Evolutionary conservation across 2,888 invertebrate species (phyloP).

Genomic region (Hydropsyche betteni): DNA sequence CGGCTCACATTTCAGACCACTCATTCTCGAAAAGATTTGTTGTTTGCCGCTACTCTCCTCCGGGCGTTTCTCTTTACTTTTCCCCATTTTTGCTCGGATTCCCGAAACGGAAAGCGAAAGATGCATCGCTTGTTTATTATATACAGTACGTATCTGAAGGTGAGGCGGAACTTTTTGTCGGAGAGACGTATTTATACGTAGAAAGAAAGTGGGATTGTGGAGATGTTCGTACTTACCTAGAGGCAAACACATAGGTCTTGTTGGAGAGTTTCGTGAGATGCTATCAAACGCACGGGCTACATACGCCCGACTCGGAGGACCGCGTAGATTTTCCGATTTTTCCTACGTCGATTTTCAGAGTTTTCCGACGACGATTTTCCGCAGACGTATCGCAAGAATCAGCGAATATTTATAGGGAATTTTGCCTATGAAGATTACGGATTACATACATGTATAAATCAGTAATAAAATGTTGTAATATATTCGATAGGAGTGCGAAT

Average conservation of each 20-base stretch:
- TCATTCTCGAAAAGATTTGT: constrained; percentile 25
- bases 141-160: constrained; percentile 24
- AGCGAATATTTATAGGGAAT: too few species aligned
- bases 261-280: constrained; percentile 46
- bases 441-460: too few species aligned
- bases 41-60: constrained; percentile 1
- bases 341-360: constrained; percentile 25
- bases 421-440: too few species aligned
- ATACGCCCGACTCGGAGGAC: constrained; percentile 37
- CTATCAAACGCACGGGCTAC: constrained; percentile 50
- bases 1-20: background rate
- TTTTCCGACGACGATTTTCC: too few species aligned
- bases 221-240: constrained; percentile 36
- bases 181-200: constrained; percentile 9
- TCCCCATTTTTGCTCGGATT: constrained; percentile 19
- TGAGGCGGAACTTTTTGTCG: constrained; percentile 29
- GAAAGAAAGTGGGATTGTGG: constrained; percentile 36
- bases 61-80: background rate
- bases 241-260: constrained; percentile 31
- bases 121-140: constrained; percentile 38
- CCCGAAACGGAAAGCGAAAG: constrained; percentile 36
- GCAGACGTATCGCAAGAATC: too few species aligned
- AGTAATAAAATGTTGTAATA: too few species aligned
- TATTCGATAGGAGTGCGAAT: too few species aligned
- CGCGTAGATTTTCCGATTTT: constrained; percentile 32